Evolutionary conservation across 2,113 vertebrate genomes (phyloP), one percentile per base, ranked within the genome.

Genomic region (Echinops telfairi): DNA sequence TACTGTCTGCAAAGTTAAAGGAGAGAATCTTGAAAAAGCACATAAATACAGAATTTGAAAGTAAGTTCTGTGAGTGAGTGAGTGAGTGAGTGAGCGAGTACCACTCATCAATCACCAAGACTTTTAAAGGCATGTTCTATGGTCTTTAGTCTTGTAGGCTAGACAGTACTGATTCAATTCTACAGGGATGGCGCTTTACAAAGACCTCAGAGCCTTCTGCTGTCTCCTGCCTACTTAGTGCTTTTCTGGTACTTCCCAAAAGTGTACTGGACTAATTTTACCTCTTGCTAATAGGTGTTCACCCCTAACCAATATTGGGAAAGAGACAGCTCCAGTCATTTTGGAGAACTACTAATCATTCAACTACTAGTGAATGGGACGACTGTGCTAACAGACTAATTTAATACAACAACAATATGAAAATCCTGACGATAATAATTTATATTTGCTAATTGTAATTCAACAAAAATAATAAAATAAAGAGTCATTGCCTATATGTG

Each of bases 1-100:
- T 31, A 99, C 89, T 3, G 99, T 99, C 99, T 99, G 98, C 79
- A 97, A 98, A 95, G 79, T 6, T 68, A 86, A 96, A 97, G 70
- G 86, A 94, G 91, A 83, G 11, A 92, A 87, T 27, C 15, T 31
- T 92, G 64, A 96, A 81, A 91, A 91, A 43, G 23, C 64, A 90
- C 0, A 10, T 17, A 23, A 75, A 79, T 33, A 86, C 0, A 68
- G 53, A 88, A 73, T 58, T 9, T 75, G 64, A 78, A 86, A 57
- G 53, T n/a, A 64, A 77, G 70, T 53, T 89, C 1, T 77, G 12
- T 83, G 19, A 33, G 25, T 53, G 12, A 93, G 40, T 40, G 40
- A 40, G 40, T 40, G 40, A 40, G 12, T 83, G 19, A 33, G 25
- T 53, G 12, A 93, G 40, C 7, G 40, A 40, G 88, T 36, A 6